Conservation (phyloP, 2,113 vertebrate species). For the Rhinopomastus cyanomelas region DNA sequence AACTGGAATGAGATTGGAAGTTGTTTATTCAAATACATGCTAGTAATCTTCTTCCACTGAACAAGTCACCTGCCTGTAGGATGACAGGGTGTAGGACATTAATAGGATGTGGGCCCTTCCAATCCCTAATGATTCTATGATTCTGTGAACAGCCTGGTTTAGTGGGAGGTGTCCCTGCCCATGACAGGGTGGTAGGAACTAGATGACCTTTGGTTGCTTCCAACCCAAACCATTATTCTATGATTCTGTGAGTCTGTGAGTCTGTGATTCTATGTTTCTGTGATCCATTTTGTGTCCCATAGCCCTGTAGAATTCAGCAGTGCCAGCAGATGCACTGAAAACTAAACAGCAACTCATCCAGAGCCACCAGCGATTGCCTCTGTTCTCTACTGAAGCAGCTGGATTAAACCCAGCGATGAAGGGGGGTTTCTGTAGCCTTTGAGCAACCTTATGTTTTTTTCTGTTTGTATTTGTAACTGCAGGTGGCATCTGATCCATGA, state of each 20-base stretch:
- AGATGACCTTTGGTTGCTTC: too few species aligned
- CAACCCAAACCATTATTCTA: too few species aligned
- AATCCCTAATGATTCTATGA: too few species aligned
- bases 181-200: too few species aligned
- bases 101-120: too few species aligned
- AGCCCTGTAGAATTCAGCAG: neutral
- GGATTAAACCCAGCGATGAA: neutral
- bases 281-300: neutral
- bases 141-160: too few species aligned
- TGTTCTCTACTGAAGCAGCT: neutral
- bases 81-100: too few species aligned
- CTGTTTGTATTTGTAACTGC: slow-evolving; percentile 13
- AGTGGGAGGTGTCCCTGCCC: too few species aligned
- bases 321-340: neutral
- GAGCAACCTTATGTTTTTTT: neutral
- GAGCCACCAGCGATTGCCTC: neutral
- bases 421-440: neutral
- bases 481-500: slow-evolving; percentile 14
- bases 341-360: neutral
- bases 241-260: too few species aligned
- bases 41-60: neutral
- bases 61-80: neutral
- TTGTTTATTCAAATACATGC: neutral
- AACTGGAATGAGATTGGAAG: neutral
- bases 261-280: too few species aligned